Conservation (phyloP, 92 coral and sea anemone genomes). For the Heliopora coerulea region DNA sequence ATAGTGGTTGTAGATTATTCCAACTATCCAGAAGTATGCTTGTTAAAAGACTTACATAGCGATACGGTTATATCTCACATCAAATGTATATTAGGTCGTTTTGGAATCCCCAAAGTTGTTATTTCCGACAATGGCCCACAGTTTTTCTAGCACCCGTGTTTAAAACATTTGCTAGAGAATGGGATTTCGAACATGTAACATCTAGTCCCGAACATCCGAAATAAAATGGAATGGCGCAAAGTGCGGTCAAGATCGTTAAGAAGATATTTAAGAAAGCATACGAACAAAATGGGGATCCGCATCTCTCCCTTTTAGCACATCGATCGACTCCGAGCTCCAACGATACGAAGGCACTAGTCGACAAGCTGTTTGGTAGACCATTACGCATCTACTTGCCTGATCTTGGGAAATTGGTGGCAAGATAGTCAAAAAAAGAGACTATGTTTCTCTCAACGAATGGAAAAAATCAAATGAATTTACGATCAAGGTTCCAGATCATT, state of each 20-base stretch:
- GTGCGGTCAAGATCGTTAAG: background rate
- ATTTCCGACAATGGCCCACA: constrained; percentile 41
- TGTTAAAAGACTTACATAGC: background rate
- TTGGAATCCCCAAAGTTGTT: constrained; percentile 26
- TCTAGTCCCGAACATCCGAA: constrained; percentile 41
- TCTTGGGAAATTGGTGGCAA: too few relatives aligned
- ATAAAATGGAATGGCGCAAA: constrained; percentile 37
- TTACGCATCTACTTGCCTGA: too few relatives aligned
- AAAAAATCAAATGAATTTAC: too few relatives aligned
- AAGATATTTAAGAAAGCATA: background rate
- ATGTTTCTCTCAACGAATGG: too few relatives aligned
- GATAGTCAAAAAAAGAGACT: too few relatives aligned
- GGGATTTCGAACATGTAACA: constrained; percentile 25
- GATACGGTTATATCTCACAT: constrained; percentile 4
- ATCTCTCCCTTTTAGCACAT: background rate
- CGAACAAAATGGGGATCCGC: background rate
- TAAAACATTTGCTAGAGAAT: constrained; percentile 23
- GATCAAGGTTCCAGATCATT: too few relatives aligned
- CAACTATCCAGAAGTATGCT: constrained; percentile 35
- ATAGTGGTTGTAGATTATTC: constrained; percentile 29
- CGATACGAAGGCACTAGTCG: too few relatives aligned
- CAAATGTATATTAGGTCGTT: constrained; percentile 15
- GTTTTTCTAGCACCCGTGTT: constrained; percentile 21
- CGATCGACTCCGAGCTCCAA: too few relatives aligned
- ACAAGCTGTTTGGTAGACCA: too few relatives aligned